Base-by-base conservation (phyloP, 1,140 invertebrate genomes). In the Anastrepha ludens region DNA sequence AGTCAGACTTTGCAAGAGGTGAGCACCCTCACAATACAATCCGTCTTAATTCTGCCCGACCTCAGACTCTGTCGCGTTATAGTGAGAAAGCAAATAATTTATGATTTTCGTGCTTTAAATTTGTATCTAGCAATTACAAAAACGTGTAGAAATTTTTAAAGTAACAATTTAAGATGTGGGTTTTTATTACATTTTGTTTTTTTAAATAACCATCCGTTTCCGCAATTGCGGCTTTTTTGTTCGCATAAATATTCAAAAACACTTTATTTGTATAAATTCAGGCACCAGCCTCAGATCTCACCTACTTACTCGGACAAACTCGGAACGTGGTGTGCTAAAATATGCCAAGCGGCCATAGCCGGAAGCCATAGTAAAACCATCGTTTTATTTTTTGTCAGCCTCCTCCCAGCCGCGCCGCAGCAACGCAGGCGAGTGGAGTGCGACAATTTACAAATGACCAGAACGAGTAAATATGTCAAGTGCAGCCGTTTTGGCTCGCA, bases 401-500 rank as follows among this genome's bases (percentile, higher is more conserved):
- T 2, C 3, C 9, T 58, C 78, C 74, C 85, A 87, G 70, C 85
- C 59, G 1, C 81, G 62, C 86, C 87, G 88, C 59, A 62, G 60
- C 60, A 62, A 17, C 15, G 60, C 60, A 62, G 39, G 86, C 44
- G 81, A n/a, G 58, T 87, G 74, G 85, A 87, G 67, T 87, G 78
- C 65, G 86, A 89, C 88, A 88, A 89, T 90, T 92, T 90, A 91
- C 90, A 90, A 90, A 92, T 89, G 89, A 87, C 85, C 89, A 89
- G 88, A 74, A 89, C 89, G 90, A 91, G 91, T 92, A 92, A 92
- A 92, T 92, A 92, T 92, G 91, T 92, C 91, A 92, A 92, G 91
- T 90, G 91, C 91, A 92, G 91, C 89, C 90, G 90, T 90, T 85
- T 86, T 55, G 85, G 39, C 20, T 58, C 55, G 59, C 85, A 59